Conservation (phyloP, 2,113 vertebrate genomes). For the Notechis scutatus region DNA sequence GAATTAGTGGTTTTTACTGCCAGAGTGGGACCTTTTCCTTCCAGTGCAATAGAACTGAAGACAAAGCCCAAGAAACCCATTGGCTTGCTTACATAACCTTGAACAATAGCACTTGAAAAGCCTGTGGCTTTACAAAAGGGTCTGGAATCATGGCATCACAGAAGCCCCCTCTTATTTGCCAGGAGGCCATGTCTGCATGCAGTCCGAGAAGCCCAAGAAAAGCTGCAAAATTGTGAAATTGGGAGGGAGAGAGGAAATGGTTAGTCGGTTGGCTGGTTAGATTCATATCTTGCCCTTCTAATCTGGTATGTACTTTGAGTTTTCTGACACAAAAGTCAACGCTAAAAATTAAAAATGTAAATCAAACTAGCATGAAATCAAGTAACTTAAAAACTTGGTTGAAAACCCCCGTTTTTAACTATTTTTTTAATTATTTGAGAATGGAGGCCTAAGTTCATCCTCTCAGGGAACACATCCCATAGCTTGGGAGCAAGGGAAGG, state of each 20-base stretch:
- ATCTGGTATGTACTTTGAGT: background rate
- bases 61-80: background rate
- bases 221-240: background rate
- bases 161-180: constrained; percentile 7
- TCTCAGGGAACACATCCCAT: background rate
- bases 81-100: constrained; percentile 15
- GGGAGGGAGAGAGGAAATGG: background rate
- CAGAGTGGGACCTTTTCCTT: constrained; percentile 14
- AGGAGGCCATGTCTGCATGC: background rate
- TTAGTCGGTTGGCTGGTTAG: background rate
- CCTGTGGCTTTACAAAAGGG: background rate
- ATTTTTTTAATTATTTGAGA: background rate
- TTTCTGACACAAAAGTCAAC: background rate
- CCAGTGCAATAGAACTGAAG: background rate
- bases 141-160: constrained; percentile 12
- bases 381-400: background rate
- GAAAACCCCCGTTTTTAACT: background rate
- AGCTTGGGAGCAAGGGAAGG: background rate
- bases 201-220: background rate
- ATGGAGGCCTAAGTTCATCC: background rate
- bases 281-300: background rate
- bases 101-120: constrained; percentile 8
- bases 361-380: background rate
- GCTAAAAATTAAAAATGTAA: background rate
- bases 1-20: constrained; percentile 13